phyloP scores from a whole-genome alignment of 2,113 vertebrate species.

The Columba janthina region DNA sequence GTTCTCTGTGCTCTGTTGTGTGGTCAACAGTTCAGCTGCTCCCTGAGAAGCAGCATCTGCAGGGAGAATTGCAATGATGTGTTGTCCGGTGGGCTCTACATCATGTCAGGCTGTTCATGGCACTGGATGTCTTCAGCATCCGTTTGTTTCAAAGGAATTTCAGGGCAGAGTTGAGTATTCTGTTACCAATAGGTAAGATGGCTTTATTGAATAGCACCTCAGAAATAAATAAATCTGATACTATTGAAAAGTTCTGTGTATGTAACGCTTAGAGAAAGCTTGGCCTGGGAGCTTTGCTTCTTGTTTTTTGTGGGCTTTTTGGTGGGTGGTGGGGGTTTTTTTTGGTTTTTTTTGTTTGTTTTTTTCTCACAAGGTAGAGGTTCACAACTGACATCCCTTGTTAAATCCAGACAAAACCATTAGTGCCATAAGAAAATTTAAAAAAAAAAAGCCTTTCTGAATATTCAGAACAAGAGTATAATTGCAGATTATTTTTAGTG shows the following conservation, averaged over 20 bases:
- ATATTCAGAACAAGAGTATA: not conserved
- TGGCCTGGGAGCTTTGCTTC: not conserved
- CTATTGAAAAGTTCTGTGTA: not conserved
- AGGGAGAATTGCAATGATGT: not conserved
- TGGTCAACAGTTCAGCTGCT: not conserved
- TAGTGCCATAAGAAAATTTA: not conserved
- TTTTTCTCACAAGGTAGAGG: not conserved
- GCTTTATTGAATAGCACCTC: not conserved
- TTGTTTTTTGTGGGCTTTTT: not conserved
- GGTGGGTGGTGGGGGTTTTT: no score
- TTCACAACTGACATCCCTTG: not conserved
- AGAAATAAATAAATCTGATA: not conserved
- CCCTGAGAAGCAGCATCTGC: not conserved
- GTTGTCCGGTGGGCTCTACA: not conserved
- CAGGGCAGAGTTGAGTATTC: not conserved
- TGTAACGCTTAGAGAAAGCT: not conserved
- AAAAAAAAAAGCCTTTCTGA: not conserved
- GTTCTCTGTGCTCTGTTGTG: not conserved
- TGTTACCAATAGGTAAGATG: not conserved
- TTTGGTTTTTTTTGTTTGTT: no score
- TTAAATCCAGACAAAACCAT: not conserved
- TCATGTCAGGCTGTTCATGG: not conserved
- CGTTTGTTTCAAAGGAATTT: not conserved
- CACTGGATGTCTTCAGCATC: not conserved
- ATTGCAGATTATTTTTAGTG: not conserved